Conservation (phyloP, 2,797 vertebrate species). For the Lophius americanus region DNA sequence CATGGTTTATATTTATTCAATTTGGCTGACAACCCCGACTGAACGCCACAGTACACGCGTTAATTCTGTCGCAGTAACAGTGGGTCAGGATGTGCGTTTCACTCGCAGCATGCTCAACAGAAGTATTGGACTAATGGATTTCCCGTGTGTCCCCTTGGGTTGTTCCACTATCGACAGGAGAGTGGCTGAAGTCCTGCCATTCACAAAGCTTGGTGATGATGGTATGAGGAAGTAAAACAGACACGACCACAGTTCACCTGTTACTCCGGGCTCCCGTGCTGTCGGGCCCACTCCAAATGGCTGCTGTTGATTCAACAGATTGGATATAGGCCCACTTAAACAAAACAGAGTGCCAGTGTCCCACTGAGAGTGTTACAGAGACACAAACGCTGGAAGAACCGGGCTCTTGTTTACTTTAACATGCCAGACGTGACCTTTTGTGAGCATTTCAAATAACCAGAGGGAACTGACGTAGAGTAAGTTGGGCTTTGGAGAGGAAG, state of each 20-base stretch:
- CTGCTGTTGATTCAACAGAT: conserved; percentile 77
- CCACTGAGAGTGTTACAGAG: conserved; percentile 74
- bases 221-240: conserved; percentile 58
- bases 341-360: conserved; percentile 69
- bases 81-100: conserved; percentile 63
- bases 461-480: conserved; percentile 68
- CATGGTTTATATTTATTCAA: neutral
- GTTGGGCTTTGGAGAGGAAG: conserved; percentile 74
- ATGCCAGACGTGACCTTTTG: conserved; percentile 82
- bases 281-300: conserved; percentile 46
- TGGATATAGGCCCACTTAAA: conserved; percentile 78
- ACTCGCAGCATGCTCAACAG: conserved; percentile 71
- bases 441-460: conserved; percentile 74
- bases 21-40: neutral
- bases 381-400: conserved; percentile 72
- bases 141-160: conserved; percentile 67
- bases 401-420: conserved; percentile 77
- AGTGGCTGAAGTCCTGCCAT: conserved; percentile 72
- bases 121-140: conserved; percentile 71
- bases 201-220: conserved; percentile 66
- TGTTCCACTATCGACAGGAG: conserved; percentile 68
- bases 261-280: conserved; percentile 56
- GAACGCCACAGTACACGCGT: conserved; percentile 5
- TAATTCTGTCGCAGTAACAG: conserved; percentile 52
- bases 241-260: conserved; percentile 66